These are phyloP conservation scores for Pavo muticus DNA, from an alignment of 2,113 vertebrate species.

Conservation along the genomic window DNA sequence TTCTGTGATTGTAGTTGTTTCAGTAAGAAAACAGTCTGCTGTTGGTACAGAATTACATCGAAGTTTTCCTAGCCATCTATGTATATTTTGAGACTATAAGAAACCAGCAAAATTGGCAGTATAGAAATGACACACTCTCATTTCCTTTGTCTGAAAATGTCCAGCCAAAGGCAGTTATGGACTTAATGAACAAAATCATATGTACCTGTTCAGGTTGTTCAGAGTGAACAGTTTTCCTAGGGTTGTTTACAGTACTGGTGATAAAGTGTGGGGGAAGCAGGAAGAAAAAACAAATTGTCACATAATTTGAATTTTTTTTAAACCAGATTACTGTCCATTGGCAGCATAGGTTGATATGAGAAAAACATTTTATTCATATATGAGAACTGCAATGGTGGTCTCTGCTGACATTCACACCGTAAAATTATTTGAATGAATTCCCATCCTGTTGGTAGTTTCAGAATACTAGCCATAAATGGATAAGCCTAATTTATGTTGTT, in stretches of 20 bases:
- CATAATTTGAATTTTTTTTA: not conserved
- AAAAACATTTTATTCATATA: not conserved
- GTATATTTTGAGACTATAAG: too few species aligned
- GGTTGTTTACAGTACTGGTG: not conserved
- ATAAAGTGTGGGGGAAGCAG: not conserved
- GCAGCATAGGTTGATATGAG: not conserved
- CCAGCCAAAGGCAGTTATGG: not conserved
- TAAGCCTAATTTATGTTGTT: not conserved
- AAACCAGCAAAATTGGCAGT: not conserved
- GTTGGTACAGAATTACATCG: not conserved
- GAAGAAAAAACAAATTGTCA: not conserved
- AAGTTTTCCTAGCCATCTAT: not conserved
- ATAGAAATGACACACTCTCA: not conserved
- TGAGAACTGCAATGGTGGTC: not conserved
- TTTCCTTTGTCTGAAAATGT: not conserved
- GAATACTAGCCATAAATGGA: not conserved
- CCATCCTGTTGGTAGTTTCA: not conserved
- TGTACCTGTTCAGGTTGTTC: not conserved
- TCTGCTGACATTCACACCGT: not conserved
- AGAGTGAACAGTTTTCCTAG: not conserved
- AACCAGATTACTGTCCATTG: not conserved
- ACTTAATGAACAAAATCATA: rapidly evolving
- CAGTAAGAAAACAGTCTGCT: not conserved
- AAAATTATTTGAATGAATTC: not conserved
- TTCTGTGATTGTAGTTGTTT: not conserved